These are phyloP conservation scores for Oxycera nigricornis DNA, from an alignment of 2,888 invertebrate genomes.

Conservation along the genomic window DNA sequence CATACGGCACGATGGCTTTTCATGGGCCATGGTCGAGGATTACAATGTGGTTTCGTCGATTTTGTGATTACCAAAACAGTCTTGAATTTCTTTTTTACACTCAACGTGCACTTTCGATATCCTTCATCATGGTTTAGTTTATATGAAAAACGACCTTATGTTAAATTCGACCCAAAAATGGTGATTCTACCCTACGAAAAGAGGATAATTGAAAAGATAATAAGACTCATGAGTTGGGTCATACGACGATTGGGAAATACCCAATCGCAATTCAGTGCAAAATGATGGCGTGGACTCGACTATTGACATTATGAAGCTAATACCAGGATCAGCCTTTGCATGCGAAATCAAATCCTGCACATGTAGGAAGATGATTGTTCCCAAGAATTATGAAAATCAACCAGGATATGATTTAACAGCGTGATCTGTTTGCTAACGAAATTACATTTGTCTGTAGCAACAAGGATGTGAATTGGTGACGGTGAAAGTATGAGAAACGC, in stretches of 20 bases:
- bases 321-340: conserved; percentile 17
- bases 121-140: no score
- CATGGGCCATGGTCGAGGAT: neutral
- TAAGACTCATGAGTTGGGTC: conserved; percentile 14
- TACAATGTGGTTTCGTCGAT: no score
- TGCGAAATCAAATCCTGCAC: conserved; percentile 3
- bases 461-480: no score
- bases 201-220: conserved; percentile 24
- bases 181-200: neutral
- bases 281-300: neutral
- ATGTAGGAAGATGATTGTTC: neutral
- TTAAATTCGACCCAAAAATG: no score
- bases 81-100: no score
- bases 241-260: conserved; percentile 33
- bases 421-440: conserved; percentile 43
- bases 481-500: no score
- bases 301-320: conserved; percentile 23
- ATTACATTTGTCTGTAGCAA: conserved; percentile 40
- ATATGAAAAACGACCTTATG: no score
- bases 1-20: neutral
- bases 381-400: conserved; percentile 36
- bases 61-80: no score
- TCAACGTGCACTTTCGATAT: no score
- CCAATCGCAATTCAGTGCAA: neutral
- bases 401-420: conserved; percentile 42